These are phyloP conservation scores for Tautogolabrus adspersus DNA, from an alignment of 2,113 vertebrate genomes.

Conservation along the genomic window DNA sequence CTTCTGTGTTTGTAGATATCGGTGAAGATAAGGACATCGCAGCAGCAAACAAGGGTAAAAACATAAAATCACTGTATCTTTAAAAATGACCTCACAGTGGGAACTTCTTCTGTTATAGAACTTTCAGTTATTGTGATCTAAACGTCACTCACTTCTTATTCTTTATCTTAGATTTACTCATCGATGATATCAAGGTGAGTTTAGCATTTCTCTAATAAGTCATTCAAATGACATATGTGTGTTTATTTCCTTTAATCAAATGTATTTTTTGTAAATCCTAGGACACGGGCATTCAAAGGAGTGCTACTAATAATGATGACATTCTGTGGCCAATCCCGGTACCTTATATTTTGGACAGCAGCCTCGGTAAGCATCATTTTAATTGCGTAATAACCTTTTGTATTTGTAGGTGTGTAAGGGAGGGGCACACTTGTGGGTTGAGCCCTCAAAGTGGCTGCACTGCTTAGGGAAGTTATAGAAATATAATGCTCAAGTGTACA, in stretches of 20 bases:
- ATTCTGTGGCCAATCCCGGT: conserved; percentile 13
- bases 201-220: fast-evolving
- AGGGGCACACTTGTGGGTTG: not conserved
- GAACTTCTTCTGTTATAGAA: no score
- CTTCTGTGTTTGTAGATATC: conserved; percentile 36
- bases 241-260: not conserved
- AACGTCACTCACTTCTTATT: not conserved
- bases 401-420: not conserved
- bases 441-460: not conserved
- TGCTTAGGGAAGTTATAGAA: not conserved
- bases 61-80: not conserved
- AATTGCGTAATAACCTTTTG: fast-evolving
- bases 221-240: not conserved
- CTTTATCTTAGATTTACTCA: fast-evolving
- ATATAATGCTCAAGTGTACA: not conserved
- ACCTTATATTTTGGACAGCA: conserved; percentile 41
- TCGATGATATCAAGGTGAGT: conserved; percentile 62
- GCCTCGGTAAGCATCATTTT: conserved; percentile 51
- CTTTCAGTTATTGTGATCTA: no score
- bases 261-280: not conserved
- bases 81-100: no score
- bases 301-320: not conserved
- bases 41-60: conserved; percentile 52
- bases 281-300: conserved; percentile 1
- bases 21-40: not conserved